Conservation (phyloP, 2,888 invertebrate species). For the Axea sp. region DNA sequence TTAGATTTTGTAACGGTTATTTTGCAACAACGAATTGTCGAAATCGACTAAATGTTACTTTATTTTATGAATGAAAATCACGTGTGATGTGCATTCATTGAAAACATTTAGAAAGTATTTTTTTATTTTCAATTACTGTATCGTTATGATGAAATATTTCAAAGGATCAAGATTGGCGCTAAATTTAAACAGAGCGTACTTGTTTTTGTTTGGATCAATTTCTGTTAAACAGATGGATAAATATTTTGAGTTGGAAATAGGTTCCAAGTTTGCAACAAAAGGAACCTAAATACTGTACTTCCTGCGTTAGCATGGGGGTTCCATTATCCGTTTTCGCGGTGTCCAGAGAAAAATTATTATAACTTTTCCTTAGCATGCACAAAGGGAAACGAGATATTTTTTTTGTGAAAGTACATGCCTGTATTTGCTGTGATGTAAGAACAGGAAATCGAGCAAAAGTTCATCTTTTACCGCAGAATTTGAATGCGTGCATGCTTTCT, state of each 20-base stretch:
- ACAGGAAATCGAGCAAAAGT: slow-evolving; percentile 58
- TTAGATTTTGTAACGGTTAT: slow-evolving; percentile 36
- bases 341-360: slow-evolving; percentile 16
- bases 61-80: slow-evolving; percentile 15
- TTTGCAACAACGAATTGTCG: slow-evolving; percentile 1
- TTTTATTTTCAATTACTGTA: too few species aligned
- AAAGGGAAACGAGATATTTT: slow-evolving; percentile 54
- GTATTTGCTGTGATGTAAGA: slow-evolving; percentile 51
- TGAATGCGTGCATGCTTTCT: slow-evolving; percentile 54
- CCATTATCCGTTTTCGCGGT: slow-evolving; percentile 37
- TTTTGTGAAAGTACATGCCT: slow-evolving; percentile 46
- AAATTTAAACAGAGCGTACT: too few species aligned
- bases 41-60: not conserved
- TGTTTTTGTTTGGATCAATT: too few species aligned
- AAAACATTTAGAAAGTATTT: slow-evolving; percentile 6
- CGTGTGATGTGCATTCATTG: not conserved
- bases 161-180: too few species aligned
- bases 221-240: too few species aligned
- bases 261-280: too few species aligned
- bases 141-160: too few species aligned
- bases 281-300: slow-evolving; percentile 35
- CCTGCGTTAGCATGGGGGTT: slow-evolving; percentile 16
- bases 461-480: slow-evolving; percentile 52
- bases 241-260: too few species aligned
- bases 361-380: slow-evolving; percentile 35